Conservation (phyloP, 2,797 vertebrate species). For the Molothrus aeneus region DNA sequence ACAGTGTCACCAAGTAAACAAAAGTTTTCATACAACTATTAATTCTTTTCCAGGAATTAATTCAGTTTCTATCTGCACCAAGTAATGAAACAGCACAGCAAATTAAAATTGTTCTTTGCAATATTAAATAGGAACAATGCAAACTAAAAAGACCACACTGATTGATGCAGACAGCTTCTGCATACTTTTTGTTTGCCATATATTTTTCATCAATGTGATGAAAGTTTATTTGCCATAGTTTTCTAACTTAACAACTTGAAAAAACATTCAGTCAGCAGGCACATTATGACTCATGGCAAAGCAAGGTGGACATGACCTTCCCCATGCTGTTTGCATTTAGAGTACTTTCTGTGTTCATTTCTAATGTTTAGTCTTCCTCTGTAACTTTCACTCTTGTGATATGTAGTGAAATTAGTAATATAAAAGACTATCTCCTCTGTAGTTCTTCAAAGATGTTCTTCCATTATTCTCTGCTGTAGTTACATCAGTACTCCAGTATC, state of each 20-base stretch:
- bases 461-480: not conserved
- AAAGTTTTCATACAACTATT: not conserved
- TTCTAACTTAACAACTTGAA: not conserved
- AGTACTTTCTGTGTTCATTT: not conserved
- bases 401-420: not conserved
- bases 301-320: not conserved
- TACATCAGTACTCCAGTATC: not conserved
- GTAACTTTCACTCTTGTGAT: not conserved
- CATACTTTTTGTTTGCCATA: no score
- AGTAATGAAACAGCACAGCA: not conserved
- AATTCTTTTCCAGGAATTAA: not conserved
- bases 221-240: not conserved
- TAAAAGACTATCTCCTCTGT: not conserved
- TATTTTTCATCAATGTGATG: not conserved
- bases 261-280: not conserved
- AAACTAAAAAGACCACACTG: not conserved
- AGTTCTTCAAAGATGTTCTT: not conserved
- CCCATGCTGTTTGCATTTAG: not conserved
- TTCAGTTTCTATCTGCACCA: not conserved
- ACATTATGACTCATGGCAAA: not conserved
- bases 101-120: not conserved
- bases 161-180: not conserved
- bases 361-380: not conserved
- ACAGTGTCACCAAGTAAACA: not conserved
- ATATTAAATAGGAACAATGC: not conserved